Conservation (phyloP, 2,888 invertebrate species). For the Tachina lurida region DNA sequence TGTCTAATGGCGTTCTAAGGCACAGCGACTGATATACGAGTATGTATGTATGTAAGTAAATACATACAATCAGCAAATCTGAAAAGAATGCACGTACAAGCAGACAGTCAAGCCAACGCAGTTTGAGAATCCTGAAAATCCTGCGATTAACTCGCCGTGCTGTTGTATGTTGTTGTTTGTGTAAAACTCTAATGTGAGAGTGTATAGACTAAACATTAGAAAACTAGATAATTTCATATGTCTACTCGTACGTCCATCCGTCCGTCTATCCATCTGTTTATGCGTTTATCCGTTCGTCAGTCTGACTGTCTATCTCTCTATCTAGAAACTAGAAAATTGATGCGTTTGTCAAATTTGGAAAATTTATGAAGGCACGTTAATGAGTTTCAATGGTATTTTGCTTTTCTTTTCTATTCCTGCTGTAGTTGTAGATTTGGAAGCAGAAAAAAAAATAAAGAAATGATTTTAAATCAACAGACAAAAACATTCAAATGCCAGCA, state of each 20-base stretch:
- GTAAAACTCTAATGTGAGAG: not conserved
- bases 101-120: not conserved
- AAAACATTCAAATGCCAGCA: conserved; percentile 20
- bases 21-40: conserved; percentile 14
- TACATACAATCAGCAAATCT: conserved; percentile 23
- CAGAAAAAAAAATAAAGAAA: not conserved
- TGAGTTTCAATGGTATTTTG: conserved; percentile 56
- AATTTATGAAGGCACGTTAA: conserved; percentile 69
- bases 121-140: conserved; percentile 46
- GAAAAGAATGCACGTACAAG: conserved; percentile 29
- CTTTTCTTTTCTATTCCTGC: conserved; percentile 4
- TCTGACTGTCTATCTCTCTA: not conserved
- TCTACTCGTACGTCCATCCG: not conserved
- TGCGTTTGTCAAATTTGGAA: conserved; percentile 66
- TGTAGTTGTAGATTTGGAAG: not conserved
- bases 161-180: conserved; percentile 17
- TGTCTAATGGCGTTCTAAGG: conserved; percentile 33
- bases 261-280: not conserved
- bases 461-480: conserved; percentile 21
- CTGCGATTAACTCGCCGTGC: conserved; percentile 27
- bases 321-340: conserved; percentile 46
- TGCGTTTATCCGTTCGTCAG: conserved; percentile 6
- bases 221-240: not conserved
- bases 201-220: not conserved
- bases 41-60: not conserved